Percentiles rank a stretch among this genome's conserved stretches.
phyloP scores from a whole-genome alignment of 30 jellyfish, hydroid and myxozoan genomes.

The Aurelia aurita region DNA sequence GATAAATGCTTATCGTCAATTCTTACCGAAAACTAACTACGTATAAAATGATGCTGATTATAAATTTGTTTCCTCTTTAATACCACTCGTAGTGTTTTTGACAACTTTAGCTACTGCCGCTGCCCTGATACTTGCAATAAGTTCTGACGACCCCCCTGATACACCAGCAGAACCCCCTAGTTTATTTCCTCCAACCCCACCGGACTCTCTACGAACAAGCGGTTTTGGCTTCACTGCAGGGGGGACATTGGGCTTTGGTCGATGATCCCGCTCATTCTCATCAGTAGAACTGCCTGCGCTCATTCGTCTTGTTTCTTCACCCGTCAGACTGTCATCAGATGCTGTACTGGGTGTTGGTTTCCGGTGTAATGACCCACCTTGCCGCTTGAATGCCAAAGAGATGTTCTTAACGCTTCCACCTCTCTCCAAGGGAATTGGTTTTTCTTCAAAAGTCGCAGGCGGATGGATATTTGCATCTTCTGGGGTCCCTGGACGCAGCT shows the following conservation, averaged over 20 bases:
- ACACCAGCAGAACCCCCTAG: conserved; percentile 3
- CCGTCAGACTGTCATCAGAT: conserved; percentile 40
- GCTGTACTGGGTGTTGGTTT: conserved; percentile 44
- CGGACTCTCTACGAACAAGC: conserved; percentile 26
- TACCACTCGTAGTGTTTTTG: conserved; percentile 32
- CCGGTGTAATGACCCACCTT: conserved; percentile 27
- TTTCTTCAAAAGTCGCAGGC: conserved; percentile 47
- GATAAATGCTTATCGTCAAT: conserved; percentile 15
- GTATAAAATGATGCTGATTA: conserved; percentile 11
- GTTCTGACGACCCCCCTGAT: conserved; percentile 52
- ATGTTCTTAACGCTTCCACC: conserved; percentile 82
- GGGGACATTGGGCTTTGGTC: conserved; percentile 36
- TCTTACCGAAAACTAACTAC: conserved; percentile 2
- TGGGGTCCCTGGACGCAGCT: conserved; percentile 69
- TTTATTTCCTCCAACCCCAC: conserved; percentile 4
- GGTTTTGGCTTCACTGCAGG: conserved; percentile 93
- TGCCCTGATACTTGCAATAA: conserved; percentile 85
- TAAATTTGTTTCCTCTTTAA: conserved; percentile 64
- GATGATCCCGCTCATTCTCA: conserved; percentile 10
- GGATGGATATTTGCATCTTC: conserved; percentile 33
- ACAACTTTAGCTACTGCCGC: conserved; percentile 91
- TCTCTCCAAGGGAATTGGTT: conserved; percentile 30
- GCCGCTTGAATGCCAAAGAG: conserved; percentile 47
- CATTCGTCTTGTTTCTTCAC: conserved; percentile 51
- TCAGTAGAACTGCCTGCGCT: conserved; percentile 21